Evolutionary conservation across 2,113 vertebrate species (phyloP).

Genomic region (Ascaphus truei): DNA sequence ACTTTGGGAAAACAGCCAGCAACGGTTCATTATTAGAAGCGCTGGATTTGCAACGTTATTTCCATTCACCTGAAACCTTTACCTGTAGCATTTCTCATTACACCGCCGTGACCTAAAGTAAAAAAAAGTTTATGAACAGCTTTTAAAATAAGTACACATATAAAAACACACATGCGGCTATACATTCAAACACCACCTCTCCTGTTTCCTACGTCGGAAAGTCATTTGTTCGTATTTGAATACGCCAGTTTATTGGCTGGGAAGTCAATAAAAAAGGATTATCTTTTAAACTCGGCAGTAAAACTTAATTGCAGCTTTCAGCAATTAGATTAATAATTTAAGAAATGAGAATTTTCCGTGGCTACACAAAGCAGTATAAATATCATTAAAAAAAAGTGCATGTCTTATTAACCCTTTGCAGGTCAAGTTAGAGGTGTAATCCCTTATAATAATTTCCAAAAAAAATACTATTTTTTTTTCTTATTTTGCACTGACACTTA

Average conservation of each 20-base stretch:
- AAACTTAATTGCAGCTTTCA: slow-evolving; percentile 57
- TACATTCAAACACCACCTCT: background rate
- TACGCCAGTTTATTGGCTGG: slow-evolving; percentile 52
- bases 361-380: slow-evolving; percentile 10
- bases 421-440: too few species aligned
- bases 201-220: slow-evolving; percentile 49
- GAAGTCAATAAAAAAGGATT: slow-evolving; percentile 51
- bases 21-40: too few species aligned
- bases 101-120: too few species aligned
- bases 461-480: too few species aligned
- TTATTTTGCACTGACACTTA: too few species aligned
- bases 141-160: slow-evolving; percentile 43
- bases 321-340: slow-evolving; percentile 54
- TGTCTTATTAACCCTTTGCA: slow-evolving; percentile 1
- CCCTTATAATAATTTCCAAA: too few species aligned
- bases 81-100: too few species aligned
- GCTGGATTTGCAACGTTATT: too few species aligned
- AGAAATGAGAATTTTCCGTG: slow-evolving; percentile 38
- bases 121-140: too few species aligned
- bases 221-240: slow-evolving; percentile 45
- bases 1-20: too few species aligned
- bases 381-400: slow-evolving; percentile 6
- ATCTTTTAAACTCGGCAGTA: slow-evolving; percentile 45
- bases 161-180: background rate
- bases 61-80: too few species aligned